Percentiles rank a stretch among this genome's conserved stretches.
phyloP scores from a whole-genome alignment of 2,797 vertebrate species.

The Pseudocheirus occidentalis region DNA sequence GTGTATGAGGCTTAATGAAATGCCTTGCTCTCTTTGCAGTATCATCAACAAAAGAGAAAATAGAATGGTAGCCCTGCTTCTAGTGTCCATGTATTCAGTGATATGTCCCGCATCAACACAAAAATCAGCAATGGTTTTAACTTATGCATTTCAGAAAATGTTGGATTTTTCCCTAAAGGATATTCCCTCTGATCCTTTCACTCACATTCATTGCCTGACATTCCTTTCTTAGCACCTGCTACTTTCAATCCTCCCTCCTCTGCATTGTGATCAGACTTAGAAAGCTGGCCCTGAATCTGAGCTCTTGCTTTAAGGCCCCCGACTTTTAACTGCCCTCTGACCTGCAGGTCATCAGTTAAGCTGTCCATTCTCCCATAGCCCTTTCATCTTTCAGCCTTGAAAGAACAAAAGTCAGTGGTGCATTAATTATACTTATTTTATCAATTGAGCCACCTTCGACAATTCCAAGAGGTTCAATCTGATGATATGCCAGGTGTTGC shows the following conservation, averaged over 20 bases:
- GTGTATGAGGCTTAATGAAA: conserved; percentile 14
- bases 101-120: not conserved
- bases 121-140: not conserved
- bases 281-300: conserved; percentile 68
- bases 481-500: conserved; percentile 51
- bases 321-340: conserved; percentile 87
- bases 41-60: conserved; percentile 33
- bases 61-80: not conserved
- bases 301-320: conserved; percentile 82
- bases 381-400: conserved; percentile 81
- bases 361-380: conserved; percentile 83
- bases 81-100: not conserved
- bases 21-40: conserved; percentile 1
- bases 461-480: conserved; percentile 60
- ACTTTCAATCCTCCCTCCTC: conserved; percentile 75
- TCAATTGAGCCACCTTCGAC: conserved; percentile 57
- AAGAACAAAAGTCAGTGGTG: conserved; percentile 85
- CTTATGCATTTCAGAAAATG: not conserved
- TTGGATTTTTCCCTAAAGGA: not conserved
- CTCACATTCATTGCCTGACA: conserved; percentile 37
- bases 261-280: conserved; percentile 69
- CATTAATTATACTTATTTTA: conserved; percentile 63
- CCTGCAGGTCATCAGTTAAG: conserved; percentile 94
- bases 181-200: conserved; percentile 48
- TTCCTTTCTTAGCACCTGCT: conserved; percentile 81